Evolutionary conservation across 2,797 vertebrate species (phyloP).

Genomic region (Glossophaga mutica): DNA sequence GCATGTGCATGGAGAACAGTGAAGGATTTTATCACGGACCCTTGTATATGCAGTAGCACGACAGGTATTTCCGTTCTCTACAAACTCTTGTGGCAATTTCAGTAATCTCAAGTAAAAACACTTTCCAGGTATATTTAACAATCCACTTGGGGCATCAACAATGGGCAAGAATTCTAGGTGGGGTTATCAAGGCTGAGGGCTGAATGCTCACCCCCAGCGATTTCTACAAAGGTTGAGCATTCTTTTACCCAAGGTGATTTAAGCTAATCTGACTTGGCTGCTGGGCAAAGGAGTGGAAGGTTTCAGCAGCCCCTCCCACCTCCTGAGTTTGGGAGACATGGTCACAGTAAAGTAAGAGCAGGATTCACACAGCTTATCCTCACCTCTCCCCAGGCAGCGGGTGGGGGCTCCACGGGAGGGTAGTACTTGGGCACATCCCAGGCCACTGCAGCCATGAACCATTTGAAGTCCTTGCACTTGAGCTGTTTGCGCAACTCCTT

Average conservation of each 20-base stretch:
- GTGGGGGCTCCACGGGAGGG: slow-evolving; percentile 90
- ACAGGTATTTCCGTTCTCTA: not conserved
- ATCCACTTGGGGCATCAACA: not conserved
- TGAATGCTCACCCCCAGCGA: not conserved
- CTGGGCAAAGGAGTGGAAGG: not conserved
- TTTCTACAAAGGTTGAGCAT: not conserved
- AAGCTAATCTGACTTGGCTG: not conserved
- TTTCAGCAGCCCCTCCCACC: no score
- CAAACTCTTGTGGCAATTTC: not conserved
- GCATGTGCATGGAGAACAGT: not conserved
- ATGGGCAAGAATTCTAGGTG: not conserved
- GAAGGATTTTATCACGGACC: not conserved
- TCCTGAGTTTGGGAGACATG: fast-evolving
- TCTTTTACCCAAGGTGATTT: not conserved
- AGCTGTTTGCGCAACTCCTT: slow-evolving; percentile 90
- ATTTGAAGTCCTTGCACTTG: slow-evolving; percentile 92
- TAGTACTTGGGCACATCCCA: slow-evolving; percentile 93
- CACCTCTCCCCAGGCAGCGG: slow-evolving; percentile 92
- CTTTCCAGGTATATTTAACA: not conserved
- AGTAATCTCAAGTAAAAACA: not conserved
- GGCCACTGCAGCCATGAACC: slow-evolving; percentile 92
- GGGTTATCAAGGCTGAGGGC: not conserved
- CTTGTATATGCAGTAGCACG: not conserved
- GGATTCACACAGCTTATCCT: slow-evolving; percentile 41
- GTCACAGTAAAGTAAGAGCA: fast-evolving